Percentiles rank a stretch among this genome's conserved stretches.
These are phyloP conservation scores for Dendrocopos noguchii DNA, from an alignment of 2,113 vertebrate genomes.

Conservation along the genomic window DNA sequence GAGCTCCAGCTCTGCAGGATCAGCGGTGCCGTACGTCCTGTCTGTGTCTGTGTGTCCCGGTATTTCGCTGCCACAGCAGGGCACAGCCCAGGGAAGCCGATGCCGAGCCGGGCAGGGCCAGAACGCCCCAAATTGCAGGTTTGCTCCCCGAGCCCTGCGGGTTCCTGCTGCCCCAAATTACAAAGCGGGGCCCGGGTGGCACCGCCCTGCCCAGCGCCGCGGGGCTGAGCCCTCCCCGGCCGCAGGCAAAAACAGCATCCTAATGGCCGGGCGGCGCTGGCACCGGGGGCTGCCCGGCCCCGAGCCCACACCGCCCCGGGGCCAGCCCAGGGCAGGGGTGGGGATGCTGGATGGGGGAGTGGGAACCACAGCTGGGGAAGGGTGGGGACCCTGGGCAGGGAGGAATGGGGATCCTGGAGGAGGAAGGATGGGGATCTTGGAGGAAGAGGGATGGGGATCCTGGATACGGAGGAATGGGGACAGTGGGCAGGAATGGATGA, in stretches of 20 bases:
- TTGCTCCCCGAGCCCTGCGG: background rate
- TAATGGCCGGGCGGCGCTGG: conserved; percentile 2
- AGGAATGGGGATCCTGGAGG: background rate
- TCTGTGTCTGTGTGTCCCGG: background rate
- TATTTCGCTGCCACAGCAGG: conserved; percentile 44
- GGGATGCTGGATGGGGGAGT: too few species aligned
- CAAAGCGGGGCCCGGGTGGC: background rate
- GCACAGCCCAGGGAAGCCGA: background rate
- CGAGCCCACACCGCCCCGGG: fast-evolving
- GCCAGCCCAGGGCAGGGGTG: background rate
- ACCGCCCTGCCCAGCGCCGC: background rate
- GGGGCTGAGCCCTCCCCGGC: background rate
- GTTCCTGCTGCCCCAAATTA: conserved; percentile 57
- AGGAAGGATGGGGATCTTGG: too few species aligned
- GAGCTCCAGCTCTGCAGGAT: background rate
- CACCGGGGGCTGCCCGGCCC: background rate
- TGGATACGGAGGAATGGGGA: background rate
- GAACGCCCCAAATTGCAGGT: conserved; percentile 45
- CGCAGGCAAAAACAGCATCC: conserved; percentile 16
- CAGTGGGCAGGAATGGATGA: too few species aligned
- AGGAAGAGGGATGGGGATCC: background rate
- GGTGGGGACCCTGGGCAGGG: too few species aligned
- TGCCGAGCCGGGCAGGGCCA: conserved; percentile 37
- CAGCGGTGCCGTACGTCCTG: too few species aligned
- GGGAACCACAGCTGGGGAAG: too few species aligned